Evolutionary conservation across 2,113 vertebrate species (phyloP).

Genomic region (Misgurnus anguillicaudatus): DNA sequence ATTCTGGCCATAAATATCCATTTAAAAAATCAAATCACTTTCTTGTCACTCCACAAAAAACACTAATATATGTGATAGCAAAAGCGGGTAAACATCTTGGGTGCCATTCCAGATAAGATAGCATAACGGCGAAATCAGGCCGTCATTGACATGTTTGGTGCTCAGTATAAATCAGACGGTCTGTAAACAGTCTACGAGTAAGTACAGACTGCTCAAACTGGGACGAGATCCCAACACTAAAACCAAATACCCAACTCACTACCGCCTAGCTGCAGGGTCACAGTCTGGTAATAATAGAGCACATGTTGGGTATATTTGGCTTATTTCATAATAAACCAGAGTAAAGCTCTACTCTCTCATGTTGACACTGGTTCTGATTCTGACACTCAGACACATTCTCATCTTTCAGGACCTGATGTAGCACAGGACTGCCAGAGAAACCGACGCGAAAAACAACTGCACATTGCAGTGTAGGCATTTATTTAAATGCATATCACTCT

Average conservation of each 20-base stretch:
- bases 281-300: constrained; percentile 35
- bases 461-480: no score
- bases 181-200: not conserved
- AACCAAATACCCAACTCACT: not conserved
- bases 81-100: no score
- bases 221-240: constrained; percentile 5
- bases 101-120: no score
- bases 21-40: no score
- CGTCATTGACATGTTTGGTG: no score
- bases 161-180: not conserved
- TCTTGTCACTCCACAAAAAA: no score
- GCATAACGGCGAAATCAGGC: no score
- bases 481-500: not conserved
- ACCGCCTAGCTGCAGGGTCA: constrained; percentile 24
- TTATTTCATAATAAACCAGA: constrained; percentile 28
- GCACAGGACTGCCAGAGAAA: not conserved
- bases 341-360: constrained; percentile 6
- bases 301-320: constrained; percentile 30
- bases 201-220: not conserved
- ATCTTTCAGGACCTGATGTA: not conserved
- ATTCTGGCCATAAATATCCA: no score
- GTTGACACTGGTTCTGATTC: not conserved
- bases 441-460: not conserved
- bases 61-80: no score
- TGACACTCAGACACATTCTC: not conserved